These are phyloP conservation scores for Margarornis squamiger DNA, from an alignment of 2,797 vertebrate genomes.

Conservation along the genomic window DNA sequence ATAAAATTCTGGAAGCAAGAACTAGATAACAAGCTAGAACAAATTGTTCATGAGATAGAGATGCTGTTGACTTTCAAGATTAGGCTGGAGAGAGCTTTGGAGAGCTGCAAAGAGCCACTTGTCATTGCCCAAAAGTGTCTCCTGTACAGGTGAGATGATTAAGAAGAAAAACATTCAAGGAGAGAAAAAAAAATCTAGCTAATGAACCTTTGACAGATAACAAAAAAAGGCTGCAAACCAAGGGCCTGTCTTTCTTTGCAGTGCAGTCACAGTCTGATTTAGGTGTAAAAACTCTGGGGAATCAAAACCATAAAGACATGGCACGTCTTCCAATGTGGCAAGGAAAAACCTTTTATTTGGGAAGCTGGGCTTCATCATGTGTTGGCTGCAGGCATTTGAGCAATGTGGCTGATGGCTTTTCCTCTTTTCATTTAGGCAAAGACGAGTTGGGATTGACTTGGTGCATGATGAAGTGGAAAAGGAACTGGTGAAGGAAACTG, in stretches of 20 bases:
- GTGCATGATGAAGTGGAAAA: slow-evolving; percentile 83
- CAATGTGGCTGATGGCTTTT: not conserved
- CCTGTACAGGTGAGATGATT: slow-evolving; percentile 81
- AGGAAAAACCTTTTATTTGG: not conserved
- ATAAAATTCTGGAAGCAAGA: slow-evolving; percentile 89
- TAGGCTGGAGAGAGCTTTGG: slow-evolving; percentile 83
- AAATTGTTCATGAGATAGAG: slow-evolving; percentile 82
- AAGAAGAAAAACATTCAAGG: not conserved
- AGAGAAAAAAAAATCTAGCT: not conserved
- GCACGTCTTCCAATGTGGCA: not conserved
- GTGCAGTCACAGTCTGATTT: not conserved
- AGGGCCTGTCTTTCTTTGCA: not conserved
- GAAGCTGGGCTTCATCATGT: not conserved
- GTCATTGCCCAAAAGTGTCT: slow-evolving; percentile 80
- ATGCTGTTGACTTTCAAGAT: slow-evolving; percentile 75
- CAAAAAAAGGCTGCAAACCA: not conserved
- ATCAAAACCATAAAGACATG: not conserved
- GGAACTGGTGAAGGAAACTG: slow-evolving; percentile 86
- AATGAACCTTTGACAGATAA: not conserved
- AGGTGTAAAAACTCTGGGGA: not conserved
- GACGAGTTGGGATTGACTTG: slow-evolving; percentile 80
- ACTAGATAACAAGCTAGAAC: slow-evolving; percentile 84
- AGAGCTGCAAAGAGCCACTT: slow-evolving; percentile 80
- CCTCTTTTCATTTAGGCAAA: slow-evolving; percentile 75
- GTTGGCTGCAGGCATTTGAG: not conserved